Evolutionary conservation across 1,140 invertebrate genomes (phyloP).

Genomic region (Musca vetustissima): DNA sequence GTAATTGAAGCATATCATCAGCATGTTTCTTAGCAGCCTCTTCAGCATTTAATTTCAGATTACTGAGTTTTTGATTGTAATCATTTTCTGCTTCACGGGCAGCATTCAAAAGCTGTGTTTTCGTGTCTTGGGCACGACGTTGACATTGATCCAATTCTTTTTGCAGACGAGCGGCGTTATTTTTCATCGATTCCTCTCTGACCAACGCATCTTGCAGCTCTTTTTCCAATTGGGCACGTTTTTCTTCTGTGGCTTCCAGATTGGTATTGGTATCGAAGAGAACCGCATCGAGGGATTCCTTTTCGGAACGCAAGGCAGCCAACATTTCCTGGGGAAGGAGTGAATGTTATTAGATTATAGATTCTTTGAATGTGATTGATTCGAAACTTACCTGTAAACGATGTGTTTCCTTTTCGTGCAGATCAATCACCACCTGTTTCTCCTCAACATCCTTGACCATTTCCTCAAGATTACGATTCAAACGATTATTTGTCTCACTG

Average conservation of each 20-base stretch:
- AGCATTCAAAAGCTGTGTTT: slow-evolving; percentile 69
- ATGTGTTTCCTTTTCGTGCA: slow-evolving; percentile 77
- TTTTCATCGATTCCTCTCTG: slow-evolving; percentile 75
- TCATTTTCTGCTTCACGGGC: slow-evolving; percentile 74
- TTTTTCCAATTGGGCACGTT: slow-evolving; percentile 71
- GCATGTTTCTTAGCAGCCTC: slow-evolving; percentile 72
- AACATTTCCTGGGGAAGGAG: slow-evolving; percentile 65
- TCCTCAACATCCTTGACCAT: slow-evolving; percentile 81
- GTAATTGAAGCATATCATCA: slow-evolving; percentile 78
- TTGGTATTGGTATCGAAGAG: slow-evolving; percentile 79
- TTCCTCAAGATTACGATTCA: slow-evolving; percentile 76
- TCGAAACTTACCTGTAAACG: slow-evolving; percentile 54
- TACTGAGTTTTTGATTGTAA: slow-evolving; percentile 71
- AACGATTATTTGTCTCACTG: slow-evolving; percentile 72
- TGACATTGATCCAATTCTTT: slow-evolving; percentile 77
- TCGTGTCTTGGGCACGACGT: slow-evolving; percentile 72
- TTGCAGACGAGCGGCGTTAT: slow-evolving; percentile 65
- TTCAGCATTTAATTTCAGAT: slow-evolving; percentile 71
- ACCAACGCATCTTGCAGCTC: slow-evolving; percentile 75
- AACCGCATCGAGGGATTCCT: slow-evolving; percentile 78
- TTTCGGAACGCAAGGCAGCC: slow-evolving; percentile 73
- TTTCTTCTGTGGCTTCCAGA: slow-evolving; percentile 71
- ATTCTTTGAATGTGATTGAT: too few species aligned
- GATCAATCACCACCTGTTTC: slow-evolving; percentile 76
- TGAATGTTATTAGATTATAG: too few species aligned